Conservation (phyloP, 2,888 invertebrate species). For the Pollenia labialis region DNA sequence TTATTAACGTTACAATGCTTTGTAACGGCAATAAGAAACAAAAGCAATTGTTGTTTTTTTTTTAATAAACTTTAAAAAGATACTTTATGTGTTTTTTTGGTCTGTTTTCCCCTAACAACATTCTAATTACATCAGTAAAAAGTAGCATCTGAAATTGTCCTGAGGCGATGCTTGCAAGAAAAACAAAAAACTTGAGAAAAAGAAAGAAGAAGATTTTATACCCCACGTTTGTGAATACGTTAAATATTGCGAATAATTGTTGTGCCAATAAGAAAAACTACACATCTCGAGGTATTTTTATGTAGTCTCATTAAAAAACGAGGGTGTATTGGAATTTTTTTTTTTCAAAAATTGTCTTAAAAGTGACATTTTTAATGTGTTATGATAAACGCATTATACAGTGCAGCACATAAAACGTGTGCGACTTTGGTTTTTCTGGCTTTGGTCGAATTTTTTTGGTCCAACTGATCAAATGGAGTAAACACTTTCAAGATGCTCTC, state of each 20-base stretch:
- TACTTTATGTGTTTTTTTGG: neutral
- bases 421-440: too few relatives aligned
- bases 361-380: too few relatives aligned
- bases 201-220: constrained; percentile 28
- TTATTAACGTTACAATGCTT: too few relatives aligned
- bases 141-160: constrained; percentile 34
- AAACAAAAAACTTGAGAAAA: constrained; percentile 18
- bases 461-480: too few relatives aligned
- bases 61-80: constrained; percentile 2
- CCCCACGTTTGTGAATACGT: constrained; percentile 16
- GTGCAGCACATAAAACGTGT: too few relatives aligned
- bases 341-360: neutral
- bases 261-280: neutral
- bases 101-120: constrained; percentile 12
- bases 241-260: constrained; percentile 18
- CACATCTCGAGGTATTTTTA: neutral
- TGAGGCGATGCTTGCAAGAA: constrained; percentile 46
- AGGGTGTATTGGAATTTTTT: neutral
- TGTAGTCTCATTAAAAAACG: neutral
- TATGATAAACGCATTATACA: too few relatives aligned
- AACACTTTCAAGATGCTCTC: too few relatives aligned
- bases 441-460: too few relatives aligned
- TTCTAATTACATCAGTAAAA: constrained; percentile 59
- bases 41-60: neutral
- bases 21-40: neutral